Evolutionary conservation across 2,113 vertebrate species (phyloP).

Genomic region (Cariama cristata): DNA sequence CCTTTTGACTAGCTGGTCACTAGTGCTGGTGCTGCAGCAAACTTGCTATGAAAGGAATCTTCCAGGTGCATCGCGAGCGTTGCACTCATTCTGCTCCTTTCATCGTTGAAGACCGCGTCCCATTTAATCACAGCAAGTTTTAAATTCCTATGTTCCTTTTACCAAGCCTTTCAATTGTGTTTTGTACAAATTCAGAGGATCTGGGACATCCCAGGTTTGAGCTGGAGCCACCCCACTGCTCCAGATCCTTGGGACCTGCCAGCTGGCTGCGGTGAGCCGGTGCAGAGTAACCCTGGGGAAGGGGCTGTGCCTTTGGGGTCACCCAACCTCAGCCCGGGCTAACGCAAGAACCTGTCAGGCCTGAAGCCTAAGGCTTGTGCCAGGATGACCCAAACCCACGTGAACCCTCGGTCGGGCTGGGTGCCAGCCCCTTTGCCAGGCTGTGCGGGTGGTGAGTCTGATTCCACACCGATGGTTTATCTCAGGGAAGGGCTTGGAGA

Average conservation of each 20-base stretch:
- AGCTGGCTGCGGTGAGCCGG: rapidly evolving
- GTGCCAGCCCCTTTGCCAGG: background rate
- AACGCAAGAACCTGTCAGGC: rapidly evolving
- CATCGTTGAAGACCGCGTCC: rapidly evolving
- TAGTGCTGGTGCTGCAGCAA: background rate
- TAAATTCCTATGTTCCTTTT: background rate
- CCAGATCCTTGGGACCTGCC: background rate
- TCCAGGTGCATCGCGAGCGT: rapidly evolving
- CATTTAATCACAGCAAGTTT: background rate
- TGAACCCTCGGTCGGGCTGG: background rate
- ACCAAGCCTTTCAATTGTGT: background rate
- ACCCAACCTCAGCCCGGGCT: background rate
- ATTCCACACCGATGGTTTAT: rapidly evolving
- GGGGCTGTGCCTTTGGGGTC: background rate
- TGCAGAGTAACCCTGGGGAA: background rate
- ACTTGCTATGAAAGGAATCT: rapidly evolving
- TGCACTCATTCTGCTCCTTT: background rate
- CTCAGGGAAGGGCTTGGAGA: background rate
- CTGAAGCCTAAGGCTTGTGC: background rate
- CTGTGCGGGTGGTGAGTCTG: background rate
- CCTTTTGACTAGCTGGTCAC: background rate
- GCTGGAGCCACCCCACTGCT: background rate
- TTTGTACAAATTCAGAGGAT: background rate
- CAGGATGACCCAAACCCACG: rapidly evolving
- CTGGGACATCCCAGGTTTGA: background rate